These are phyloP conservation scores for Seira musarum DNA, from an alignment of 2,888 invertebrate species.

Conservation along the genomic window DNA sequence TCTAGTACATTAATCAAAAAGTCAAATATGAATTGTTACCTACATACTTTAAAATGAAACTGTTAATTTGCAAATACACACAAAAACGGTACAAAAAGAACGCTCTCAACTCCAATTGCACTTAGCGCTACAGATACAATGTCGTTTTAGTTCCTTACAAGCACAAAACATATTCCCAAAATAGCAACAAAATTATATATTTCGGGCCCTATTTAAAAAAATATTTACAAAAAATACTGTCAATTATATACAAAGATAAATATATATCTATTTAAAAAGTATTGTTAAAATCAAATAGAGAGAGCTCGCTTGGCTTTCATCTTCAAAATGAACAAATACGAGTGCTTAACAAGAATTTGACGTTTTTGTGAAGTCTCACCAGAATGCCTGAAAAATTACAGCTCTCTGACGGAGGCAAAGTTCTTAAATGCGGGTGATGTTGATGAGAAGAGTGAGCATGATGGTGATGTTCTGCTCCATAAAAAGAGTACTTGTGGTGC, in stretches of 20 bases:
- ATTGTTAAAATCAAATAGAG: neutral
- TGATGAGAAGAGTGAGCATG: slow-evolving; percentile 34
- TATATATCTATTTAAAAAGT: neutral
- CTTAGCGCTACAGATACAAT: too few species aligned
- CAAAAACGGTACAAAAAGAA: too few species aligned
- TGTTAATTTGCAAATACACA: too few species aligned
- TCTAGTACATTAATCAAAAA: too few species aligned
- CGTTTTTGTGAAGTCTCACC: slow-evolving; percentile 49
- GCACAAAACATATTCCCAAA: too few species aligned
- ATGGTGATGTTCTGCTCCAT: slow-evolving; percentile 40
- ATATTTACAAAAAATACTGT: neutral
- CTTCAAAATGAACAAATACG: slow-evolving; percentile 2
- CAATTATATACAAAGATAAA: too few species aligned
- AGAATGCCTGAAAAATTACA: slow-evolving; percentile 55
- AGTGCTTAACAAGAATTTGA: neutral
- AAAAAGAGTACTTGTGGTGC: slow-evolving; percentile 53
- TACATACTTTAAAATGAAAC: too few species aligned
- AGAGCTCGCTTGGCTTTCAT: neutral
- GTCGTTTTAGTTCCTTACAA: too few species aligned
- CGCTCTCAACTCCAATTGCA: too few species aligned
- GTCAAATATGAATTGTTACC: too few species aligned
- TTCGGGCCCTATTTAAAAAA: too few species aligned
- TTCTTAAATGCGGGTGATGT: slow-evolving; percentile 48
- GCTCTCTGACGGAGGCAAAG: slow-evolving; percentile 46
- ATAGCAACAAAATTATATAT: too few species aligned